phyloP scores from a whole-genome alignment of 2,888 invertebrate genomes.

The Arenicola marina region DNA sequence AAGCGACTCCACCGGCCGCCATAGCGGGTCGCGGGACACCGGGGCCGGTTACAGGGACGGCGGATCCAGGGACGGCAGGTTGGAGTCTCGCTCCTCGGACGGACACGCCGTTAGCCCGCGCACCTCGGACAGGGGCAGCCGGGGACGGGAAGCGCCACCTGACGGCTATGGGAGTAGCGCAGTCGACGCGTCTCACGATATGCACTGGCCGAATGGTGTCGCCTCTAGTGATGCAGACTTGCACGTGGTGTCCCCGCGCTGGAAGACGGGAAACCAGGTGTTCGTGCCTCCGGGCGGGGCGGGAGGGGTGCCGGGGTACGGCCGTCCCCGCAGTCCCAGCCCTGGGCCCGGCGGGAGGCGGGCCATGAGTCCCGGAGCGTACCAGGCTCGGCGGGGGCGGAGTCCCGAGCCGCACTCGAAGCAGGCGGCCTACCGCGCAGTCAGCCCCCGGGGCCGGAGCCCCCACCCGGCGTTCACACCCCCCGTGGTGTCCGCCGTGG shows the following conservation, averaged over 20 bases:
- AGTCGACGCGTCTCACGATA: not conserved
- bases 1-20: too few species aligned
- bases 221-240: not conserved
- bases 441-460: not conserved
- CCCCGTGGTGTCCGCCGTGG: not conserved
- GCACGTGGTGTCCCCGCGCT: not conserved
- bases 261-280: slow-evolving; percentile 1
- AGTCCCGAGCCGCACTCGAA: too few species aligned
- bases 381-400: not conserved
- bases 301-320: not conserved
- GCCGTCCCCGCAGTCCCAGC: not conserved
- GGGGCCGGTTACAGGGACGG: not conserved
- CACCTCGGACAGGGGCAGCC: not conserved
- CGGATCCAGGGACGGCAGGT: not conserved
- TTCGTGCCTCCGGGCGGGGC: not conserved
- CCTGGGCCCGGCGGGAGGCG: too few species aligned
- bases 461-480: not conserved
- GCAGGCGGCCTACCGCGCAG: too few species aligned
- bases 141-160: too few species aligned
- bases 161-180: not conserved
- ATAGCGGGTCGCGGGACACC: not conserved
- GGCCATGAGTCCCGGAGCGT: not conserved
- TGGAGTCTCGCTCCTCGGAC: not conserved
- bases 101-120: not conserved
- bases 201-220: not conserved